These are phyloP conservation scores for Pinctada fucata DNA, from an alignment of 2,888 invertebrate species.

Conservation along the genomic window DNA sequence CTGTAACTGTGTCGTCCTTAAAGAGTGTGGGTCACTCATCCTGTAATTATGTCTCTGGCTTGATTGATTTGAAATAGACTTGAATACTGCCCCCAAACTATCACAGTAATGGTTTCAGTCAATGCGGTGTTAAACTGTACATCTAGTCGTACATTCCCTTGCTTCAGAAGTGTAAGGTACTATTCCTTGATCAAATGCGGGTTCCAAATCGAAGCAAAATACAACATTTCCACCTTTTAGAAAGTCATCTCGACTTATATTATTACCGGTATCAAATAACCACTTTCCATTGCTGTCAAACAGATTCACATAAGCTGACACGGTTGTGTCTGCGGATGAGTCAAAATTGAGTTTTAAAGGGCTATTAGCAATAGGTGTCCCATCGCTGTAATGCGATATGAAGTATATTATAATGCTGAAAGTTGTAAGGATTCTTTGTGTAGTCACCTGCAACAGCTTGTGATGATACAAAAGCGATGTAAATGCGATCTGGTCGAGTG, in stretches of 20 bases:
- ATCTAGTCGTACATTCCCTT: slow-evolving; percentile 32
- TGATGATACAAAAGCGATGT: slow-evolving; percentile 36
- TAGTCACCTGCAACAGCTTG: slow-evolving; percentile 40
- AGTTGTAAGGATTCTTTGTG: slow-evolving; percentile 42
- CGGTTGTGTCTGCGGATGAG: slow-evolving; percentile 13
- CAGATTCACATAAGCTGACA: slow-evolving; percentile 37
- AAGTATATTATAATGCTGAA: slow-evolving; percentile 37
- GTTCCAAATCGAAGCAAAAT: slow-evolving; percentile 30
- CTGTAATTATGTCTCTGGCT: no score
- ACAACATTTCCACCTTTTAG: slow-evolving; percentile 15
- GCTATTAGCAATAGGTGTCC: slow-evolving; percentile 37
- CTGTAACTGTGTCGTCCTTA: no score
- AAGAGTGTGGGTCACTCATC: no score
- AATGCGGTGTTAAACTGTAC: slow-evolving; percentile 20
- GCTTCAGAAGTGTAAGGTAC: slow-evolving; percentile 27
- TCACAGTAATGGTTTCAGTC: slow-evolving; percentile 8
- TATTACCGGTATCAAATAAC: slow-evolving; percentile 36
- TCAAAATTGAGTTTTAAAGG: slow-evolving; percentile 39
- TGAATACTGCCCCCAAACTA: slow-evolving; percentile 11
- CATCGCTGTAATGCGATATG: slow-evolving; percentile 39
- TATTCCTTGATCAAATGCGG: slow-evolving; percentile 3
- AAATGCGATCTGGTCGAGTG: slow-evolving; percentile 33
- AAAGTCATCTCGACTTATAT: slow-evolving; percentile 16
- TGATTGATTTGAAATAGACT: no score
- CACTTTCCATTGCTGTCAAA: slow-evolving; percentile 32